Evolutionary conservation across 2,113 vertebrate genomes (phyloP).

Genomic region (Sarotherodon lohbergeri): DNA sequence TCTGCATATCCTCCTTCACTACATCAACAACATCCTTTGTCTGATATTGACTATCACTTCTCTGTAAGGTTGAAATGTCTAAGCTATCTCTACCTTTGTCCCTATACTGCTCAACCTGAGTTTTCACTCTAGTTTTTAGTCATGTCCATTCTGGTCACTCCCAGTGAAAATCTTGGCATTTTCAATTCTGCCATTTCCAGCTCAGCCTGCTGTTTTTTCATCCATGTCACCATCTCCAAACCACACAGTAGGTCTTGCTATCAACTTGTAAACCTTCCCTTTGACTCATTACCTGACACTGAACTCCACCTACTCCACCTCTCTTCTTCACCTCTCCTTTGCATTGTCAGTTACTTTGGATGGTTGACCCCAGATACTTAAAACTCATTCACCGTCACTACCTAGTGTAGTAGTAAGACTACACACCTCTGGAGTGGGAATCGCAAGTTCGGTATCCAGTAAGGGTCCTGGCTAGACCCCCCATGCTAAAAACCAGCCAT

Average conservation of each 20-base stretch:
- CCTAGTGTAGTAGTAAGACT: neutral
- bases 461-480: too few species aligned
- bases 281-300: neutral
- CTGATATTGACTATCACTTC: neutral
- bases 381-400: neutral
- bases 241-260: fast-evolving
- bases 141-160: neutral
- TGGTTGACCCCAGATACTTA: neutral
- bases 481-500: too few species aligned
- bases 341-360: neutral
- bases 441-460: too few species aligned
- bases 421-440: too few species aligned
- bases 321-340: neutral
- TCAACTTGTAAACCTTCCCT: fast-evolving
- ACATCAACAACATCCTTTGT: neutral
- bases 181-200: neutral
- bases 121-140: neutral
- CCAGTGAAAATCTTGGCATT: neutral
- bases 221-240: neutral
- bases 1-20: neutral
- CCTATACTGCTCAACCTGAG: neutral
- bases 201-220: neutral
- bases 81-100: neutral
- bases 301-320: neutral
- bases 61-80: neutral